Percentiles rank a stretch among this genome's conserved stretches.
phyloP scores from a whole-genome alignment of 64 coral and sea anemone species.

The Porites lutea region DNA sequence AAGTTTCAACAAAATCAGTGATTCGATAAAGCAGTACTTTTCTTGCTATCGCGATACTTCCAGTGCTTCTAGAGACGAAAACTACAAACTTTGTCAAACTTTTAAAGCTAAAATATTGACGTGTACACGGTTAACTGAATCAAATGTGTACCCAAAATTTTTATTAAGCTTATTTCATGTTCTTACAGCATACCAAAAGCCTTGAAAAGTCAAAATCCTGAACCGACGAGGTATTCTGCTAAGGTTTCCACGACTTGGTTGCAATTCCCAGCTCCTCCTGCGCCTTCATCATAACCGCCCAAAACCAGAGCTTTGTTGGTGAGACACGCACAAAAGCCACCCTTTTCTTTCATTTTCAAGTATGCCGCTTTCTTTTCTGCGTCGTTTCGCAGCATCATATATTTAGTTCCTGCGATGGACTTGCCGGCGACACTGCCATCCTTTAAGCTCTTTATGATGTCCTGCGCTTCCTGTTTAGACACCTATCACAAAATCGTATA shows the following conservation, averaged over 20 bases:
- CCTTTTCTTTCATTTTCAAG: constrained; percentile 91
- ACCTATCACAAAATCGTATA: constrained; percentile 56
- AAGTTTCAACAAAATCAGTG: background rate
- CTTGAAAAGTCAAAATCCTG: constrained; percentile 53
- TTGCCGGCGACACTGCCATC: constrained; percentile 84
- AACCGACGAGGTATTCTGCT: constrained; percentile 70
- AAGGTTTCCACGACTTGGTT: constrained; percentile 83
- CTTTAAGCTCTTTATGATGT: constrained; percentile 92
- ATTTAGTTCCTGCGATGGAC: constrained; percentile 72
- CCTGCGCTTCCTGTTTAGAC: constrained; percentile 63
- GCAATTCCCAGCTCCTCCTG: constrained; percentile 91
- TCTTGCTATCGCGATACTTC: background rate
- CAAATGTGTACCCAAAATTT: too few species aligned
- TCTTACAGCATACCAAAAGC: background rate
- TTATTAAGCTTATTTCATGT: background rate
- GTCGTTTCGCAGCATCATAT: constrained; percentile 95
- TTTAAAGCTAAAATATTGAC: background rate
- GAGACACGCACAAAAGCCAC: constrained; percentile 79
- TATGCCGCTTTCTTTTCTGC: constrained; percentile 79
- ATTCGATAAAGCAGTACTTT: background rate
- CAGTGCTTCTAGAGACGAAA: constrained; percentile 26
- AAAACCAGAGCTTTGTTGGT: constrained; percentile 82
- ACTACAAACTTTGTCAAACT: background rate
- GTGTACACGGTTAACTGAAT: too few species aligned
- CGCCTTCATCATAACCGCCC: constrained; percentile 83